Base-by-base conservation (phyloP, 2,888 invertebrate species). In the Pachliopta kotzebuea region DNA sequence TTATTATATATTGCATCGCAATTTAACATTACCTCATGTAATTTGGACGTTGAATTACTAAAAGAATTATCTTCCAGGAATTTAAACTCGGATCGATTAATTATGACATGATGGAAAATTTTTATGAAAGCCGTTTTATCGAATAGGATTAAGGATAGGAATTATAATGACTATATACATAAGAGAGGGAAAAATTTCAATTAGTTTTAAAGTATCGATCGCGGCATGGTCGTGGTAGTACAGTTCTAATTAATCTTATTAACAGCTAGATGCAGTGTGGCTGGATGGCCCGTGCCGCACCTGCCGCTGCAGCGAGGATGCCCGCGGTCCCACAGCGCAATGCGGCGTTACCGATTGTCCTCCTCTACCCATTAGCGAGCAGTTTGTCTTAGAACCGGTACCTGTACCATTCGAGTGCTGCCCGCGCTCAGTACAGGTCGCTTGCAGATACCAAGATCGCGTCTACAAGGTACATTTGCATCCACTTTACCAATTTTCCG, bases 211-310 rank as follows among this genome's bases (percentile, higher is more conserved):
- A 14, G 14, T 37, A 37, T 2, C 11, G 37, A 14, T 37, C 37
- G 14, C 11, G 37, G 14, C 37, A 14, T 2, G 11, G 9, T 11
- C 14, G 37, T 14, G 14, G 37, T 37, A 37, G 14, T 14, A 37
- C 14, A 37, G 37, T 14, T 37, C 11, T 14, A 14, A 14, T 37
- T 37, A 37, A 37, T 14, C 14, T 54, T 8, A 18, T 24, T 17
- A 37, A 23, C 71, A 94, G 94, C 67, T 88, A 54, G 93, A 94
- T 17, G 92, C 93, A 1, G 90, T 83, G 0, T 96, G 96, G 96
- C 77, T 88, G 67, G 95, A 96, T 78, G 96, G 95, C 0, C 94
- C 94, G 24, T 96, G 96, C 74, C 93, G 93, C 50, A 85, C 89
- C 42, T 96, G 96, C 72, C 84, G 84, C 55, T 96, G 96, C 77